Percentiles rank a stretch among this genome's conserved stretches.
phyloP scores from a whole-genome alignment of 2,113 vertebrate species.

The Procapra przewalskii region DNA sequence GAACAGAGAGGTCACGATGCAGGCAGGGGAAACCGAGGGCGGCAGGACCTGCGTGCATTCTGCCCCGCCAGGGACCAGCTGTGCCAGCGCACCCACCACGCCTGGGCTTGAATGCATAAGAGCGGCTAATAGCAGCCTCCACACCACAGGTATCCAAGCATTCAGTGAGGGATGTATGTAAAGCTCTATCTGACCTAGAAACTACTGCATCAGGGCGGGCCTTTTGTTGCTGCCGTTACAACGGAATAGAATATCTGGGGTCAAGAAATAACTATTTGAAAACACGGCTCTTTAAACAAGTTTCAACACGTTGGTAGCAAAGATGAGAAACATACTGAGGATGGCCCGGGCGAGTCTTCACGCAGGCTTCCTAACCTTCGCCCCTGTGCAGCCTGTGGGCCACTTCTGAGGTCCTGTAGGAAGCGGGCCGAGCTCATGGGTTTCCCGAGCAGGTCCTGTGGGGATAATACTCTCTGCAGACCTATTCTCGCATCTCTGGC shows the following conservation, averaged over 20 bases:
- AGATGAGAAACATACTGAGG: not conserved
- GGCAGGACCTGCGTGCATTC: not conserved
- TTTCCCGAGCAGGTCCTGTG: not conserved
- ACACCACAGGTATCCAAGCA: not conserved
- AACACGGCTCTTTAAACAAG: not conserved
- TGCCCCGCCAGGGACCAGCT: not conserved
- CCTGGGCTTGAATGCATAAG: not conserved
- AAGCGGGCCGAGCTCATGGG: not conserved
- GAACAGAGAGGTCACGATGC: not conserved
- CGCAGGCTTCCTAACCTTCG: not conserved
- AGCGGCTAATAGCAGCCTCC: not conserved
- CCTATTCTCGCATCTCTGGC: not conserved
- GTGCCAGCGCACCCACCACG: too few species aligned
- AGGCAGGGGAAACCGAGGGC: not conserved
- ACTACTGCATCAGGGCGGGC: not conserved
- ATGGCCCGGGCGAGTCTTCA: not conserved
- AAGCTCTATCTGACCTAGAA: not conserved
- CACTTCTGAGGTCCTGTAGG: not conserved
- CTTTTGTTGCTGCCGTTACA: not conserved
- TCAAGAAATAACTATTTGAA: not conserved
- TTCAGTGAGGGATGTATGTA: rapidly evolving
- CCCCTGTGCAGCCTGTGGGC: not conserved
- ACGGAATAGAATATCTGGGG: not conserved
- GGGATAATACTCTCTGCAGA: not conserved
- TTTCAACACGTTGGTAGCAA: not conserved